Percentiles rank a stretch among this genome's conserved stretches.
Conservation (phyloP, 2,888 invertebrate species). For the Spisula solida region DNA sequence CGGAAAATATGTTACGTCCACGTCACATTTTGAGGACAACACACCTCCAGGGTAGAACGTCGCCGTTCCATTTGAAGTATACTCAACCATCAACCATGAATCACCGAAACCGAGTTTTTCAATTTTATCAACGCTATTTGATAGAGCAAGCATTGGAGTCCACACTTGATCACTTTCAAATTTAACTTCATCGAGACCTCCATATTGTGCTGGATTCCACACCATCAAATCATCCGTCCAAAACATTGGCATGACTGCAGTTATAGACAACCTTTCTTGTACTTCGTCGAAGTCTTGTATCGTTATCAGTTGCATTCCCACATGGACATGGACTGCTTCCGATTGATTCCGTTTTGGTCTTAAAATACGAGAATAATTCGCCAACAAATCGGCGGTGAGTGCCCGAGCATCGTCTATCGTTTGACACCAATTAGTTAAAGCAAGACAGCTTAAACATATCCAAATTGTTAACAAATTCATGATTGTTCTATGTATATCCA, state of each 20-base stretch:
- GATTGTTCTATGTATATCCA: no score
- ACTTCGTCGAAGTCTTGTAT: slow-evolving; percentile 25
- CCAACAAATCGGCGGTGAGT: not conserved
- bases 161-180: slow-evolving; percentile 54
- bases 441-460: no score
- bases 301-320: not conserved
- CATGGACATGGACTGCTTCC: no score
- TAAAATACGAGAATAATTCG: not conserved
- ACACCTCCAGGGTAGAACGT: slow-evolving; percentile 38
- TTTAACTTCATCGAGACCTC: not conserved
- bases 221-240: slow-evolving; percentile 12
- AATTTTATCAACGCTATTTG: slow-evolving; percentile 36
- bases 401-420: not conserved
- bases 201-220: not conserved
- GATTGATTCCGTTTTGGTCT: no score
- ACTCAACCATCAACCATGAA: slow-evolving; percentile 32
- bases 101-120: slow-evolving; percentile 29
- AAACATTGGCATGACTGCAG: not conserved
- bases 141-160: slow-evolving; percentile 56
- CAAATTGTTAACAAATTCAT: no score
- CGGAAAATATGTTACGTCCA: slow-evolving; percentile 50
- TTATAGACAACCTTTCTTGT: slow-evolving; percentile 8
- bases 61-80: not conserved
- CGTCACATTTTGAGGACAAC: slow-evolving; percentile 34
- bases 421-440: not conserved